phyloP scores from a whole-genome alignment of 2,113 vertebrate genomes.

The Trematomus loennbergii region DNA sequence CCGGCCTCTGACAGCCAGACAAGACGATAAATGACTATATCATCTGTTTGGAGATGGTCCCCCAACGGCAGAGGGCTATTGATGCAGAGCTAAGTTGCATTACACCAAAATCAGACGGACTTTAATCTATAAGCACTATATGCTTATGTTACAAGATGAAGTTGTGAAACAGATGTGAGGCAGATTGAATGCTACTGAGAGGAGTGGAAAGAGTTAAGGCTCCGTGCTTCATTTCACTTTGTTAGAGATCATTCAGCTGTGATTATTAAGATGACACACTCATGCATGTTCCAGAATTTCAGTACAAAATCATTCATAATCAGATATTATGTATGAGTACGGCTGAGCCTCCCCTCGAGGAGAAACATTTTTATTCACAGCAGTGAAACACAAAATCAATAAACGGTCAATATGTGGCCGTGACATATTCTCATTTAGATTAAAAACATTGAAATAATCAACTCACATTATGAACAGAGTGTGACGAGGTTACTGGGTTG shows the following conservation, averaged over 20 bases:
- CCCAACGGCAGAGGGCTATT: conserved; percentile 7
- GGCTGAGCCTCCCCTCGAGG: background rate
- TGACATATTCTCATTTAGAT: background rate
- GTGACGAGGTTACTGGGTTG: too few relatives aligned
- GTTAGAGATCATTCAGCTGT: conserved; percentile 2
- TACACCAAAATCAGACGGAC: conserved; percentile 1
- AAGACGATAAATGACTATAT: conserved; percentile 65
- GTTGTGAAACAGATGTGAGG: conserved; percentile 1
- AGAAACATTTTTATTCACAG: conserved; percentile 2
- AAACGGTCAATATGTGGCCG: background rate
- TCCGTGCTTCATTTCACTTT: conserved; percentile 8
- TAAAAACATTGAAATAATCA: too few relatives aligned
- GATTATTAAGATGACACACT: conserved; percentile 16
- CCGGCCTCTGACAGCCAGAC: conserved; percentile 35
- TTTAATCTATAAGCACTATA: conserved; percentile 2
- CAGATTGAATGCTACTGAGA: background rate
- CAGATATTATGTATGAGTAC: background rate
- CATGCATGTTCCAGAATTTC: background rate
- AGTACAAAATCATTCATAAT: background rate
- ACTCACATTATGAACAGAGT: too few relatives aligned
- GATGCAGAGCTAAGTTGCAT: conserved; percentile 22
- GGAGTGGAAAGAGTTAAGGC: conserved; percentile 3
- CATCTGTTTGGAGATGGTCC: conserved; percentile 28
- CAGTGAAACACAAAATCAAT: background rate
- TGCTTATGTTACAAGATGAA: background rate